Conservation (phyloP, 2,113 vertebrate species). For the Tursiops truncatus region DNA sequence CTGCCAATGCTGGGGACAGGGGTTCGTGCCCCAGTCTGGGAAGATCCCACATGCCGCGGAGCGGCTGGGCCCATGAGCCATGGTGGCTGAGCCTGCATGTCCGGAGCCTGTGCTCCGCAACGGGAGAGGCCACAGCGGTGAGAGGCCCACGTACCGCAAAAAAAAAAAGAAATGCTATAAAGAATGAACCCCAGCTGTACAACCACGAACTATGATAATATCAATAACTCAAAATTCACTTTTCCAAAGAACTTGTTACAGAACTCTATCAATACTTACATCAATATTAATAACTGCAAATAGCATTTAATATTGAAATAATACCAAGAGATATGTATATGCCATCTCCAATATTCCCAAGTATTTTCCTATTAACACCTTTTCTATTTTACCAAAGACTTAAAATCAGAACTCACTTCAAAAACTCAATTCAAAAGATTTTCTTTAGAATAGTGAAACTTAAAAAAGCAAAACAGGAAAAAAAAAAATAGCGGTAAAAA, state of each 20-base stretch:
- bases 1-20: no score
- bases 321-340: neutral
- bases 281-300: neutral
- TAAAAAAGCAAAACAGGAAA: neutral
- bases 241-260: conserved; percentile 31
- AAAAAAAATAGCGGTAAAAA: neutral
- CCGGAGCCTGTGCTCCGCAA: no score
- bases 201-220: conserved; percentile 43
- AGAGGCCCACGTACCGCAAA: no score
- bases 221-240: conserved; percentile 54
- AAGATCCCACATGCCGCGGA: no score
- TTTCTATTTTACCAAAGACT: neutral
- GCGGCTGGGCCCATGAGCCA: no score
- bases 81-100: no score
- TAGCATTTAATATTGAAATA: neutral
- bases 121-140: no score
- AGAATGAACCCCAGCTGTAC: conserved; percentile 54
- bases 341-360: neutral
- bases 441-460: neutral
- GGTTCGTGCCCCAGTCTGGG: no score
- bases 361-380: neutral
- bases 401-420: conserved; percentile 8
- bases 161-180: neutral
- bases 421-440: neutral
- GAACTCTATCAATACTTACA: conserved; percentile 29